These are phyloP conservation scores for Coracias cyanogaster DNA, from an alignment of 2,797 vertebrate species.

Conservation along the genomic window DNA sequence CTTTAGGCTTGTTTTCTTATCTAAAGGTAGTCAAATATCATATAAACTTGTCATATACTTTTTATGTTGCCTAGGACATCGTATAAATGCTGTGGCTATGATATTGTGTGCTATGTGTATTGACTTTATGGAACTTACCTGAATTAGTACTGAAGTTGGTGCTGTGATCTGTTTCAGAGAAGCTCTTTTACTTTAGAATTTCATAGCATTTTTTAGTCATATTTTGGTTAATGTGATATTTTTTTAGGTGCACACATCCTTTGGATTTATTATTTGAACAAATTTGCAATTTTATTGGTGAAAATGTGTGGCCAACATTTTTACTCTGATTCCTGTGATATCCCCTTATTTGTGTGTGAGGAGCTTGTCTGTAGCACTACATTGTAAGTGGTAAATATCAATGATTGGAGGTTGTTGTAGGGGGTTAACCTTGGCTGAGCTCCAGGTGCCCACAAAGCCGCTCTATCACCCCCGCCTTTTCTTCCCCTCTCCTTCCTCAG, in stretches of 20 bases:
- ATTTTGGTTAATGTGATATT: neutral
- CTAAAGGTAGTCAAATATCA: neutral
- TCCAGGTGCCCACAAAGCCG: too few species aligned
- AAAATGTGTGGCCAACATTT: neutral
- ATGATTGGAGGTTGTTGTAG: neutral
- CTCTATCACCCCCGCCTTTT: too few species aligned
- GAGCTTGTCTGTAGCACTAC: neutral
- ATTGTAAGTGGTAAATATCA: neutral
- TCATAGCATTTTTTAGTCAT: neutral
- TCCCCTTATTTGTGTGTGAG: neutral
- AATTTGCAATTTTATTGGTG: neutral
- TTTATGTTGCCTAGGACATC: neutral
- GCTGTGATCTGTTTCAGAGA: neutral
- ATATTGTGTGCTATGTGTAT: accelerated
- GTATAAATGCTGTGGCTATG: neutral
- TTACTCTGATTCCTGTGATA: neutral
- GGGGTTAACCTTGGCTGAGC: too few species aligned
- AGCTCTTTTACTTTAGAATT: neutral
- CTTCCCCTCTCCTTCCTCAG: too few species aligned
- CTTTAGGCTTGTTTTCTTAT: neutral
- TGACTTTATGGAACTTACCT: neutral
- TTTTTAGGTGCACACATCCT: neutral
- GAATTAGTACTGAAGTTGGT: neutral
- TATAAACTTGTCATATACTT: neutral
- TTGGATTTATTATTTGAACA: neutral